Percentiles rank a stretch among this genome's conserved stretches.
Evolutionary conservation across 2,113 vertebrate genomes (phyloP).

Genomic region (Sinosuthora webbiana): DNA sequence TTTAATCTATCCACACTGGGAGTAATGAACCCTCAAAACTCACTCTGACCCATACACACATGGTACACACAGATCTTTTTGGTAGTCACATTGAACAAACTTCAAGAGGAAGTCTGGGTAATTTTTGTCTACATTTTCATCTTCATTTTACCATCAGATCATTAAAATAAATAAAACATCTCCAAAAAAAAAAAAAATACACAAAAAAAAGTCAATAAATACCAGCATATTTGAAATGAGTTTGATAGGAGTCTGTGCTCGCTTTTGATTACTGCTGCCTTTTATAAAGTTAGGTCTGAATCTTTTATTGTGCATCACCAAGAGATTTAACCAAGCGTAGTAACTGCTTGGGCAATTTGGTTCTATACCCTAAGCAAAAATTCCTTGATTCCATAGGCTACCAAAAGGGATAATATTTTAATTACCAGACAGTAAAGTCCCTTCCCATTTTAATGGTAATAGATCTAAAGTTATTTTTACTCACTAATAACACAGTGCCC

Average conservation of each 20-base stretch:
- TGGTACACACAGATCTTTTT: neutral
- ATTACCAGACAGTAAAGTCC: conserved; percentile 36
- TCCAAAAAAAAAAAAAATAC: neutral
- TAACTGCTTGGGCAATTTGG: neutral
- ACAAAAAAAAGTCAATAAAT: neutral
- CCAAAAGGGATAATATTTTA: conserved; percentile 5
- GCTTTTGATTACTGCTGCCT: neutral
- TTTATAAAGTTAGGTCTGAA: neutral
- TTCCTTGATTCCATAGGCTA: neutral
- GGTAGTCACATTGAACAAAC: neutral
- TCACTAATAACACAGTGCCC: neutral
- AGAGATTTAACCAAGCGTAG: neutral
- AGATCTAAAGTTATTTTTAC: neutral
- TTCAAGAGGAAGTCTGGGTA: neutral
- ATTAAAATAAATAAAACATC: neutral
- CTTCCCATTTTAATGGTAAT: neutral
- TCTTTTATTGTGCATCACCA: conserved; percentile 17
- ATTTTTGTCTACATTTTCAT: neutral
- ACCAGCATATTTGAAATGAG: neutral
- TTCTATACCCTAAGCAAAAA: neutral
- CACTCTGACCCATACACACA: neutral
- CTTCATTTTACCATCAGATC: neutral
- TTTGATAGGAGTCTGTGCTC: neutral
- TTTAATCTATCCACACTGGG: neutral
- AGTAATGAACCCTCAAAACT: neutral